Conservation (phyloP, 1,140 invertebrate species). For the Drosophila funebris region DNA sequence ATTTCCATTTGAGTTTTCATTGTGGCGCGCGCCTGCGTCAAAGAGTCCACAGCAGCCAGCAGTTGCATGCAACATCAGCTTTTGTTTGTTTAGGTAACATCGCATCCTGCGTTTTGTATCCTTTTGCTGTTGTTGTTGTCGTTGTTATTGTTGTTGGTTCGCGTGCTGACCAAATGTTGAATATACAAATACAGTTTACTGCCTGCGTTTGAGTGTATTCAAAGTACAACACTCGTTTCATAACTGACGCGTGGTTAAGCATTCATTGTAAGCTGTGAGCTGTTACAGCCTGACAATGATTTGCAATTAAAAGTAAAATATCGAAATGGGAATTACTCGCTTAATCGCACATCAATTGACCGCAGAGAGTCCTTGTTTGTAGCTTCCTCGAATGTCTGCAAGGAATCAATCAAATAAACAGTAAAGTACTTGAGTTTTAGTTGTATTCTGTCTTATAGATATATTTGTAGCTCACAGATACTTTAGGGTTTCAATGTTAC, state of each 20-base stretch:
- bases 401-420: no score
- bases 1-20: constrained; percentile 9
- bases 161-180: constrained; percentile 31
- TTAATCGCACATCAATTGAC: no score
- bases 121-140: neutral
- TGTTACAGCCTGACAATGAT: no score
- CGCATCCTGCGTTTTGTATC: neutral
- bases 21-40: no score
- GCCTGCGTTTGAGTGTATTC: neutral
- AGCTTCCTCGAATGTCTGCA: no score
- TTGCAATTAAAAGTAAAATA: no score
- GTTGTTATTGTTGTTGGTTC: constrained; percentile 9
- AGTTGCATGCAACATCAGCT: constrained; percentile 31
- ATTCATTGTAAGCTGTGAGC: neutral
- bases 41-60: constrained; percentile 3
- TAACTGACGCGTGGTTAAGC: constrained; percentile 23
- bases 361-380: no score
- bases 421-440: no score
- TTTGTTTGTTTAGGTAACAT: constrained; percentile 48
- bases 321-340: no score
- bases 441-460: neutral
- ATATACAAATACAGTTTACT: constrained; percentile 17
- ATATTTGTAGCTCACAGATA: neutral
- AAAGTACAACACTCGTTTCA: neutral
- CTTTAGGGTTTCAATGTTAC: no score